A percentile compares a stretch with the other conserved stretches of the same genome.
Evolutionary conservation across 2,113 vertebrate genomes (phyloP).

Genomic region (Terrapene triunguis): DNA sequence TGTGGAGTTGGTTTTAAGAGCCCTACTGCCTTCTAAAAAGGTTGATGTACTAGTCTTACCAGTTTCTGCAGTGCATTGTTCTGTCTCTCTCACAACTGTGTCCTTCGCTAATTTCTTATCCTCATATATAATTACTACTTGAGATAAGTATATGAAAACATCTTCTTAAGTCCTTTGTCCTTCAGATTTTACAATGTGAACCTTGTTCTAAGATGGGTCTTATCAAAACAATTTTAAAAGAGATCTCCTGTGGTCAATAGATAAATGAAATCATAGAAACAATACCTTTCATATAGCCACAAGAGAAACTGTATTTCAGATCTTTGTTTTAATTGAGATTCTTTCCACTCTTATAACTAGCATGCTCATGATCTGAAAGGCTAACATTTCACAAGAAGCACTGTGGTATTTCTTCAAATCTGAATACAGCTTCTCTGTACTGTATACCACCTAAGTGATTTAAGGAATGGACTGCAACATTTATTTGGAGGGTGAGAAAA

Average conservation of each 20-base stretch:
- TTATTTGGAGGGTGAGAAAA: background rate
- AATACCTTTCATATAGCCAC: background rate
- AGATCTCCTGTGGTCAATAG: background rate
- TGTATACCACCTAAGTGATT: background rate
- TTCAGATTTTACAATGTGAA: background rate
- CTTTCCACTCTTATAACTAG: background rate
- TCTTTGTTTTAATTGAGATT: background rate
- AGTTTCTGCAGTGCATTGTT: background rate
- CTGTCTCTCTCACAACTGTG: background rate
- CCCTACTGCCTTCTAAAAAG: background rate
- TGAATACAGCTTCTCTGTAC: background rate
- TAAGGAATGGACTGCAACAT: background rate
- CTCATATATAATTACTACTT: background rate
- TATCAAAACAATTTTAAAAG: background rate
- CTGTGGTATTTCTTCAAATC: background rate
- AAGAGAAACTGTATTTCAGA: accelerated
- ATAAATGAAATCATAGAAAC: background rate
- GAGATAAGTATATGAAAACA: background rate
- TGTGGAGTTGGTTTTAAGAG: background rate
- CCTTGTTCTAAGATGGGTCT: background rate
- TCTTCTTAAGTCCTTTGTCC: background rate
- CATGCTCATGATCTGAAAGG: background rate
- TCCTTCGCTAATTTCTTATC: background rate
- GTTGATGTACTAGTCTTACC: background rate
- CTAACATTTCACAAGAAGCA: background rate